Percentiles rank a stretch among this genome's conserved stretches.
These are phyloP conservation scores for Glossosoma conforme DNA, from an alignment of 1,140 invertebrate species.

Conservation along the genomic window DNA sequence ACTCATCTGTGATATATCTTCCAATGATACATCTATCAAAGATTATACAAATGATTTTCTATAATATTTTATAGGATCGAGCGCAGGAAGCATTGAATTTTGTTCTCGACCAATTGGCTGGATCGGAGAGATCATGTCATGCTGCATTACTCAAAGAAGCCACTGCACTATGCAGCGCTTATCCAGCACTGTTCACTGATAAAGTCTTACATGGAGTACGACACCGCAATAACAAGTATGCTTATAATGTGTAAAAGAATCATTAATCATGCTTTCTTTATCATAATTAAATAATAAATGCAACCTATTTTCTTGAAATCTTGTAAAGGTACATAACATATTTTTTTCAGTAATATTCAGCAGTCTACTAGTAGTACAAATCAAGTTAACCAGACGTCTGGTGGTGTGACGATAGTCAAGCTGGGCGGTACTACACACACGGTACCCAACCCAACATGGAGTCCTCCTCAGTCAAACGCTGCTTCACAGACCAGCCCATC, in stretches of 20 bases:
- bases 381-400: constrained; percentile 63
- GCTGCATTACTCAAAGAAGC: constrained; percentile 69
- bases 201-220: constrained; percentile 68
- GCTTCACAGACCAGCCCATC: constrained; percentile 22
- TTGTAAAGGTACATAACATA: no score
- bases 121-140: constrained; percentile 64
- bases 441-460: constrained; percentile 15
- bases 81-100: constrained; percentile 76
- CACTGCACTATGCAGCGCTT: constrained; percentile 67
- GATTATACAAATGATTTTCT: no score
- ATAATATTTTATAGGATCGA: constrained; percentile 57
- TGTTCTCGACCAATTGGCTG: constrained; percentile 66
- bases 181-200: constrained; percentile 71
- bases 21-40: no score
- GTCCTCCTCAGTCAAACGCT: constrained; percentile 14
- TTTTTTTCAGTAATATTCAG: constrained; percentile 22
- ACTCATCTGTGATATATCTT: no score
- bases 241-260: no score
- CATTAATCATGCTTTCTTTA: no score
- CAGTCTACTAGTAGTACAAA: constrained; percentile 23
- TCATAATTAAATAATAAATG: no score
- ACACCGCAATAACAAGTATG: constrained; percentile 54
- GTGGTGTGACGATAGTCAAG: constrained; percentile 71
- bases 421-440: constrained; percentile 50
- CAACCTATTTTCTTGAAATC: no score